Conservation (phyloP, 2,888 invertebrate genomes). For the Acanthosoma haemorrhoidale region DNA sequence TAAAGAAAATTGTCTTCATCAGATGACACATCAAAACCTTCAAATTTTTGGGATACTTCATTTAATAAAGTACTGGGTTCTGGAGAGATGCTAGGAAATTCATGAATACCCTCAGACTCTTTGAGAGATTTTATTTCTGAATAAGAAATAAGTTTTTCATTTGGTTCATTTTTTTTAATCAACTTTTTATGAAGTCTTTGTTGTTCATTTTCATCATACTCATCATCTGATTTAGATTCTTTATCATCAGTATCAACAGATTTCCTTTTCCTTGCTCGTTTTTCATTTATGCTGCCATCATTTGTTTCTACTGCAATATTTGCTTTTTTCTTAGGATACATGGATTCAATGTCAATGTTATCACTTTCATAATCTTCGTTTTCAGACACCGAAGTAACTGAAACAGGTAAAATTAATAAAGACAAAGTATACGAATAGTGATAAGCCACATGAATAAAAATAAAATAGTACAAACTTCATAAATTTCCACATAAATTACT, state of each 20-base stretch:
- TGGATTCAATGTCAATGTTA: conserved; percentile 21
- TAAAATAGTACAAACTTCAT: no score
- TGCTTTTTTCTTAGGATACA: conserved; percentile 4
- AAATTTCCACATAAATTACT: no score
- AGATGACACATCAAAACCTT: conserved; percentile 24
- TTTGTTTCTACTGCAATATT: not conserved
- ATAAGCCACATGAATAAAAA: not conserved
- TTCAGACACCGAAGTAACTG: conserved; percentile 42
- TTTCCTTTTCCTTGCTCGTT: conserved; percentile 13
- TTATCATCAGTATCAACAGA: conserved; percentile 17
- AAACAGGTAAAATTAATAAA: conserved; percentile 15
- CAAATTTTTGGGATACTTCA: conserved; percentile 1
- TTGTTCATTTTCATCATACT: not conserved
- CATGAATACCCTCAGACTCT: conserved; percentile 14
- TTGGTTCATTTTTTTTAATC: conserved; percentile 16
- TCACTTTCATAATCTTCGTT: conserved; percentile 39
- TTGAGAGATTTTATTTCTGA: conserved; percentile 9
- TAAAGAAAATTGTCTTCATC: conserved; percentile 25
- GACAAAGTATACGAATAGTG: not conserved
- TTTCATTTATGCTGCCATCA: not conserved
- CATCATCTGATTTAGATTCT: conserved; percentile 17
- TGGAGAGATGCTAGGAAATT: not conserved
- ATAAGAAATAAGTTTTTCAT: not conserved
- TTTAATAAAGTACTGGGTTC: not conserved
- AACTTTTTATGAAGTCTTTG: not conserved